A percentile compares a stretch with the other conserved stretches of the same genome.
Conservation (phyloP, 2,113 vertebrate genomes). For the Mystacornis crossleyi region DNA sequence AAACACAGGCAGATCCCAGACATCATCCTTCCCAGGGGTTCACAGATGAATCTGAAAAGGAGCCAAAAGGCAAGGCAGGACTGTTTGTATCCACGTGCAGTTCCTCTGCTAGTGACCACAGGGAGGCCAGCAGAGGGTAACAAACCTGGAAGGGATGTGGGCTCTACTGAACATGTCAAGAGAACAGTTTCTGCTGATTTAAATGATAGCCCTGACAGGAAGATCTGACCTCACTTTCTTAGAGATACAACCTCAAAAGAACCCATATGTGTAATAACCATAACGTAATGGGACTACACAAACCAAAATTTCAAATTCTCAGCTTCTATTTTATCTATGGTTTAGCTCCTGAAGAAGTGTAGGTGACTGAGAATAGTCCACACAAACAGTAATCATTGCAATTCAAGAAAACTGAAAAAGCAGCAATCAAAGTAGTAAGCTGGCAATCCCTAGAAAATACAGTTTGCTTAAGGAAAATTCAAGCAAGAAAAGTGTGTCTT, state of each 20-base stretch:
- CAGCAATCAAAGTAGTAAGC: not conserved
- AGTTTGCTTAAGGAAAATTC: not conserved
- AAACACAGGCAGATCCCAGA: not conserved
- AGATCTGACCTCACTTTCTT: not conserved
- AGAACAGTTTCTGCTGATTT: not conserved
- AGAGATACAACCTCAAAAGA: not conserved
- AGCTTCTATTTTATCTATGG: not conserved
- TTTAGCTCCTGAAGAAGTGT: not conserved
- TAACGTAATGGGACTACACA: not conserved
- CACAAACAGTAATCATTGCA: not conserved
- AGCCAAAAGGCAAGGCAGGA: not conserved
- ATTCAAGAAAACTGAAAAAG: not conserved
- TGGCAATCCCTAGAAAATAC: not conserved
- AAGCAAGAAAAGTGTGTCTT: not conserved
- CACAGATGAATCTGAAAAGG: not conserved
- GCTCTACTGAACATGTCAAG: not conserved
- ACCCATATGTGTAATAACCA: not conserved
- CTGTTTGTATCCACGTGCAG: not conserved
- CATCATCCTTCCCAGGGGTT: not conserved
- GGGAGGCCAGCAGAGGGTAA: not conserved
- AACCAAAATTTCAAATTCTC: not conserved
- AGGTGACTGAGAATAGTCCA: not conserved
- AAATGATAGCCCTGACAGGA: not conserved
- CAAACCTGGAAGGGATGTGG: not conserved
- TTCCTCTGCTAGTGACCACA: not conserved